These are phyloP conservation scores for Pseudomyrmex flavicornis DNA, from an alignment of 1,140 invertebrate species.

Conservation along the genomic window DNA sequence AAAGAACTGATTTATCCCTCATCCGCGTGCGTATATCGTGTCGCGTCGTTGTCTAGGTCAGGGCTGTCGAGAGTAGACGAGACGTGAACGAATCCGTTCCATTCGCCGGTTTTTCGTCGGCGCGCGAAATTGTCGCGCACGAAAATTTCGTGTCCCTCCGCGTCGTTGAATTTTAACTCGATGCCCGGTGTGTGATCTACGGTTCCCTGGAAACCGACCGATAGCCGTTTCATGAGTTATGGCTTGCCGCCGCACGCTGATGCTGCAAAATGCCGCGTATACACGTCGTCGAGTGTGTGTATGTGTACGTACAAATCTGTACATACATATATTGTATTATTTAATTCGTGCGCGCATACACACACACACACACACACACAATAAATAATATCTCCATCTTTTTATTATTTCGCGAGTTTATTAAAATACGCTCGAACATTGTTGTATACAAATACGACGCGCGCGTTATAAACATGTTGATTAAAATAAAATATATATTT, in stretches of 20 bases:
- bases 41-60: conserved; percentile 14
- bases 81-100: conserved; percentile 19
- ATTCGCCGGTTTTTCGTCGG: conserved; percentile 25
- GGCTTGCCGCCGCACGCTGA: conserved; percentile 24
- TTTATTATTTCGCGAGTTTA: conserved; percentile 41
- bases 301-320: background rate
- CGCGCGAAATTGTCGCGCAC: conserved; percentile 41
- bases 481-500: conserved; percentile 26
- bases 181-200: conserved; percentile 44
- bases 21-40: background rate
- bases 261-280: conserved; percentile 33
- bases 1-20: conserved; percentile 6
- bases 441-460: background rate
- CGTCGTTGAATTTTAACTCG: conserved; percentile 60
- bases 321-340: conserved; percentile 39
- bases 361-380: too few relatives aligned
- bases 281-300: background rate
- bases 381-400: background rate
- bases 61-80: background rate
- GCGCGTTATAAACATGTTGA: conserved; percentile 33
- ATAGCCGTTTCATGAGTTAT: conserved; percentile 60
- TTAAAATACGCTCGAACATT: conserved; percentile 7
- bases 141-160: conserved; percentile 47
- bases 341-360: background rate
- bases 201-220: conserved; percentile 52